Evolutionary conservation across 2,113 vertebrate species (phyloP).

Genomic region (Megaleporinus macrocephalus): DNA sequence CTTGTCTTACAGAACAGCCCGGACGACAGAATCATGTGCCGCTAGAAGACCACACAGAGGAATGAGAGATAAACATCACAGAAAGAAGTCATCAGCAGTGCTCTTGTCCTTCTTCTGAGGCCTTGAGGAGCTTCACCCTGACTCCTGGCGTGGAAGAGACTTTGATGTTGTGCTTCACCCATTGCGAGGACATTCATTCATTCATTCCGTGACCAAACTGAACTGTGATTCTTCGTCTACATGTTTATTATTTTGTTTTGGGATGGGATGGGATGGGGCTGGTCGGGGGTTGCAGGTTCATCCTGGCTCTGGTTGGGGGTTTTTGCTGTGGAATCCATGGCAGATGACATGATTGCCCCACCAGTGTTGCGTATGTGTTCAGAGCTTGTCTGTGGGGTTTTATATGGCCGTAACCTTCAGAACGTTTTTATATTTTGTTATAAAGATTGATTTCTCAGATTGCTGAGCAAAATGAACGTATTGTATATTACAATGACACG

Average conservation of each 20-base stretch:
- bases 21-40: conserved; percentile 91
- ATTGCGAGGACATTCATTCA: conserved; percentile 47
- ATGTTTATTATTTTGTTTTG: too few relatives aligned
- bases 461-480: conserved; percentile 93
- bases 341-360: conserved; percentile 6
- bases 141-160: conserved; percentile 62
- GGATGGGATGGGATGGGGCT: too few relatives aligned
- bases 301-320: conserved; percentile 30
- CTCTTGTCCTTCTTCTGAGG: conserved; percentile 13
- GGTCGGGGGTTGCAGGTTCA: not conserved
- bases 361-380: conserved; percentile 61
- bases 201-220: conserved; percentile 35
- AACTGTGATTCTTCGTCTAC: not conserved
- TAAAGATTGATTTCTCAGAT: conserved; percentile 90
- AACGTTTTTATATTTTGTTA: conserved; percentile 78
- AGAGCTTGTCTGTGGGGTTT: conserved; percentile 69
- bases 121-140: conserved; percentile 69
- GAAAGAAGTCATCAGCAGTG: conserved; percentile 65
- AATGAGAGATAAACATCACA: conserved; percentile 44
- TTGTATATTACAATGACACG: conserved; percentile 99
- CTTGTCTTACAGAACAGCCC: conserved; percentile 72
- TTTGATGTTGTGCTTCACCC: conserved; percentile 44
- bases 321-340: conserved; percentile 60
- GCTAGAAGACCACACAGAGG: conserved; percentile 73
- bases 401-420: conserved; percentile 70